phyloP scores from a whole-genome alignment of 53 echinoderm and acorn worm species.

The Hippasteria phrygiana region DNA sequence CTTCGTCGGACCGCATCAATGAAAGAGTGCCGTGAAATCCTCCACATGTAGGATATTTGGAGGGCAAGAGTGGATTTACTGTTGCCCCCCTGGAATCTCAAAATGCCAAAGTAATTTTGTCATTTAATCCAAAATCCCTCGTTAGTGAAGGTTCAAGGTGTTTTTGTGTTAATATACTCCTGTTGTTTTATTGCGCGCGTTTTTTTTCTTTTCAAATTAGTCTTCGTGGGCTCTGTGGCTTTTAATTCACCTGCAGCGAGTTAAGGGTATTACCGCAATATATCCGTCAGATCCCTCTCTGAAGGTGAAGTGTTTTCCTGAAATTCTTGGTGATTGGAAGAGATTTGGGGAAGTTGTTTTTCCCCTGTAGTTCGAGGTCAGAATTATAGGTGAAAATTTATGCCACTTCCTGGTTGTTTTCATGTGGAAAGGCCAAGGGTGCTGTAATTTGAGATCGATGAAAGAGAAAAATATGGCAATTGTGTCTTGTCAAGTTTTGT shows the following conservation, averaged over 20 bases:
- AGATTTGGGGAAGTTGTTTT: background rate
- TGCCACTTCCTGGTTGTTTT: background rate
- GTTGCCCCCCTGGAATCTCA: background rate
- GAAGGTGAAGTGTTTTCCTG: background rate
- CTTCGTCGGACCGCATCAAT: background rate
- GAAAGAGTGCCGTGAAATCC: too few species aligned
- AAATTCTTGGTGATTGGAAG: background rate
- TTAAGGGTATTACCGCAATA: background rate
- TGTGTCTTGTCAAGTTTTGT: background rate
- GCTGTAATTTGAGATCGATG: background rate
- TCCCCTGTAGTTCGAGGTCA: background rate
- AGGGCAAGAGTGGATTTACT: too few species aligned
- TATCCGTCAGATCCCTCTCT: constrained; percentile 8
- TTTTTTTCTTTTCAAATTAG: background rate
- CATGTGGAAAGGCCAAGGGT: background rate
- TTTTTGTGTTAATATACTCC: background rate
- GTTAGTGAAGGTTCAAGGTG: background rate
- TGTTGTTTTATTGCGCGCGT: background rate
- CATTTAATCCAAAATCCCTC: background rate
- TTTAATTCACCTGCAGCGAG: background rate
- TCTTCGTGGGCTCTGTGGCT: background rate
- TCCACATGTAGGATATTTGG: too few species aligned
- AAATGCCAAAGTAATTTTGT: background rate
- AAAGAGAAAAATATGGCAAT: background rate
- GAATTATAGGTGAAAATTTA: background rate